Percentiles rank a stretch among this genome's conserved stretches.
Conservation (phyloP, 2,113 vertebrate species). For the Gymnorhina tibicen region DNA sequence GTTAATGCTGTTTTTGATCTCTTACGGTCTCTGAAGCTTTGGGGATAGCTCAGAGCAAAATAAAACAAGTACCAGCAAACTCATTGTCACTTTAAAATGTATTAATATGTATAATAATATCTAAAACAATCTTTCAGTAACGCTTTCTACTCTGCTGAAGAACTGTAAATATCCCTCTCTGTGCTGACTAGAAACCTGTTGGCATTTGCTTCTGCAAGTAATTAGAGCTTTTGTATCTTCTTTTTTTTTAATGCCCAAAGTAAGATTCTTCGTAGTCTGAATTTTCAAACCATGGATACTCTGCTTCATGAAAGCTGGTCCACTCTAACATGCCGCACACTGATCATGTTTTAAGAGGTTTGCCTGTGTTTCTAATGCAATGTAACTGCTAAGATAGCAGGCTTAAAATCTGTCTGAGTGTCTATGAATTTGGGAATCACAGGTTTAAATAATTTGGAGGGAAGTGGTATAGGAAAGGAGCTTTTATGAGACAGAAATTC, state of each 20-base stretch:
- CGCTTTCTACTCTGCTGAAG: neutral
- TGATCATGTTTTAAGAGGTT: neutral
- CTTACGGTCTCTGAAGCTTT: neutral
- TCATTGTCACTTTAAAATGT: neutral
- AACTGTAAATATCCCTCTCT: neutral
- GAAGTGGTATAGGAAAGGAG: neutral
- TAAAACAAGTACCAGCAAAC: neutral
- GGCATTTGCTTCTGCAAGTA: neutral
- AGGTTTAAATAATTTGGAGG: neutral
- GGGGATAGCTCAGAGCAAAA: neutral
- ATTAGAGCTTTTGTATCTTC: neutral
- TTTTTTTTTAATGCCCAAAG: neutral
- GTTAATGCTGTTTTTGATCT: neutral
- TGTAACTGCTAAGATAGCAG: neutral
- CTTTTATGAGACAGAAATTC: neutral
- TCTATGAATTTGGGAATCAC: neutral
- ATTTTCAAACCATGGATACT: neutral
- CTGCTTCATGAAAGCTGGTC: neutral
- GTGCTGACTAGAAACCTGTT: neutral
- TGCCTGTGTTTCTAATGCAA: neutral
- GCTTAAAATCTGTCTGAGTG: neutral
- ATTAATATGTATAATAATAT: neutral
- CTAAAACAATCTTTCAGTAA: neutral
- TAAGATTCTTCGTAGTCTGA: neutral
- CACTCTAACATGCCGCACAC: neutral